Evolutionary conservation across 2,888 invertebrate species (phyloP).

Genomic region (Oxystoma pomonae): DNA sequence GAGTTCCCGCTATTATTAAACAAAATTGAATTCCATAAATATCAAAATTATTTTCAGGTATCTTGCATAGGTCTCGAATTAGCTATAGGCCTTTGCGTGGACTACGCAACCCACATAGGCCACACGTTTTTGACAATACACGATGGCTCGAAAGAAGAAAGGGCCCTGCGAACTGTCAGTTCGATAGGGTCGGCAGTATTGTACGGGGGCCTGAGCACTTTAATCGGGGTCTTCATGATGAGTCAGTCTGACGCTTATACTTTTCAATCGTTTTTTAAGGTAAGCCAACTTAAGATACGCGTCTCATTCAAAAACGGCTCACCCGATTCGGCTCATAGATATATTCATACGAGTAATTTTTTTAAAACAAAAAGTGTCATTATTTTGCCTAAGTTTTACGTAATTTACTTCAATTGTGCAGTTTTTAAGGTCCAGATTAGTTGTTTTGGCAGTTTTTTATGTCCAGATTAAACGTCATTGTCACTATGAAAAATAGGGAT

Average conservation of each 20-base stretch:
- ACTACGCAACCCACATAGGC: slow-evolving; percentile 78
- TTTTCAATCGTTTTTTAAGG: slow-evolving; percentile 69
- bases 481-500: no score
- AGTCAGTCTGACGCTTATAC: slow-evolving; percentile 70
- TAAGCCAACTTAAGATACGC: no score
- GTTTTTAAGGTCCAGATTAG: no score
- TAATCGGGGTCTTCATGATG: slow-evolving; percentile 67
- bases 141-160: slow-evolving; percentile 52
- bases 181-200: slow-evolving; percentile 74
- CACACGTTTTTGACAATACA: slow-evolving; percentile 70
- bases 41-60: no score
- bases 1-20: no score
- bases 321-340: no score
- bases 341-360: background rate
- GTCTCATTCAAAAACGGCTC: no score
- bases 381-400: slow-evolving; percentile 12
- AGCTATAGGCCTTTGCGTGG: slow-evolving; percentile 78
- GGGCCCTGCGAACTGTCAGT: slow-evolving; percentile 62
- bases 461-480: no score
- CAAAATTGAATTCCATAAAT: no score
- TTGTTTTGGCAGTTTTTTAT: no score
- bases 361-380: no score
- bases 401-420: no score
- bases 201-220: slow-evolving; percentile 73
- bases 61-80: slow-evolving; percentile 77